Conservation (phyloP, 1,140 invertebrate genomes). For the Lepeophtheirus salmonis region DNA sequence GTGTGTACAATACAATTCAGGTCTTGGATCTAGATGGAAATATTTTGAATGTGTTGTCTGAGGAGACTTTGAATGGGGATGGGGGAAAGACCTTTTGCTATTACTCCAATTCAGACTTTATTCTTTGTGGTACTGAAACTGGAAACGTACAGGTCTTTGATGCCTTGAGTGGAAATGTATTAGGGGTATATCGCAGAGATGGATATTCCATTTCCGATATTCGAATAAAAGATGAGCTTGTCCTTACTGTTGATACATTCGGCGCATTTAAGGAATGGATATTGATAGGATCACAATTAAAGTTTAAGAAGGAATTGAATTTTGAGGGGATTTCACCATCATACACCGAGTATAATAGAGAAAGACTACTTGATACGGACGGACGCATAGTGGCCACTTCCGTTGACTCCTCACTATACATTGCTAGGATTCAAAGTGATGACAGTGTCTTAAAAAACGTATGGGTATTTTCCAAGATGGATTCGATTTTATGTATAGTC, state of each 20-base stretch:
- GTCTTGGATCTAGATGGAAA: background rate
- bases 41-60: background rate
- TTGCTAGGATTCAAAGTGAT: background rate
- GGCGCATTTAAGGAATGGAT: background rate
- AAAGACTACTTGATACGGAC: background rate
- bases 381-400: background rate
- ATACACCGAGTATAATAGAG: background rate
- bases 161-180: background rate
- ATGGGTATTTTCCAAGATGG: background rate
- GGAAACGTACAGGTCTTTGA: background rate
- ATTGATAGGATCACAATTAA: background rate
- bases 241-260: background rate
- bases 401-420: background rate
- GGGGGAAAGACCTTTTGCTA: background rate
- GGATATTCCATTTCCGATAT: background rate
- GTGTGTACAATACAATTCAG: background rate
- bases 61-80: background rate
- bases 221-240: background rate
- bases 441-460: background rate
- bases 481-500: background rate
- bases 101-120: background rate
- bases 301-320: background rate
- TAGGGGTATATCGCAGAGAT: background rate
- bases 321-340: background rate
- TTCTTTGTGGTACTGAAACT: background rate